Conservation (phyloP, 1,140 invertebrate species). For the Wasmannia auropunctata region DNA sequence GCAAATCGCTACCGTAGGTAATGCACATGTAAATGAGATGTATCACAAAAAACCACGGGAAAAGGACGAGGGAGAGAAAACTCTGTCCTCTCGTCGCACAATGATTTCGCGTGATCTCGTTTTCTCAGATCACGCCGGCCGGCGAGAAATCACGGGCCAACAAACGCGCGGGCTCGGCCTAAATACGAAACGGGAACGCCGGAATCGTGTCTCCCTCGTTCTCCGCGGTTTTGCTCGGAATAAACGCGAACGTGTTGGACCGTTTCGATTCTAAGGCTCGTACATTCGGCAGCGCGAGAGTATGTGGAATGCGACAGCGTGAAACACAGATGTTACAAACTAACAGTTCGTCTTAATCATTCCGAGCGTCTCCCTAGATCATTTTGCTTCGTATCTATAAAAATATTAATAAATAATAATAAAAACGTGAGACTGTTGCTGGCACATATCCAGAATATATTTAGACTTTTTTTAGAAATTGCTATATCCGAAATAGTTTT, state of each 20-base stretch:
- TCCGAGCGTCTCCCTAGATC: too few species aligned
- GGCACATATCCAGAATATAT: not conserved
- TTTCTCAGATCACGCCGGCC: conserved; percentile 39
- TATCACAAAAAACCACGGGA: conserved; percentile 44
- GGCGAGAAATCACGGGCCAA: conserved; percentile 62
- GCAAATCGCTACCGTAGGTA: conserved; percentile 34
- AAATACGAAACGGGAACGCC: conserved; percentile 73
- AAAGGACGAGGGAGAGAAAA: conserved; percentile 12
- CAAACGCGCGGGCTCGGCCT: conserved; percentile 61
- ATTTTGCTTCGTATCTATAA: not conserved
- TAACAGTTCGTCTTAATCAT: not conserved
- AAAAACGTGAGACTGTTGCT: not conserved
- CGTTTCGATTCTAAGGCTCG: not conserved
- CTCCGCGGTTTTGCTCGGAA: conserved; percentile 62
- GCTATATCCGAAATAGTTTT: not conserved
- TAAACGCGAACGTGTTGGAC: conserved; percentile 67
- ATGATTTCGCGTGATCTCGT: conserved; percentile 20
- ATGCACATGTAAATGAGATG: not conserved
- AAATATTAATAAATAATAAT: not conserved
- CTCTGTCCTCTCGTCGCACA: not conserved
- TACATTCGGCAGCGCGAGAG: not conserved
- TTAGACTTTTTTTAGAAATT: not conserved
- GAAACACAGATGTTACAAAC: conserved; percentile 1
- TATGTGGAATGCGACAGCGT: not conserved
- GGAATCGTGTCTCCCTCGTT: conserved; percentile 65